Evolutionary conservation across 2,113 vertebrate genomes (phyloP), one percentile per base, ranked within the genome.

Genomic region (Heptranchias perlo): DNA sequence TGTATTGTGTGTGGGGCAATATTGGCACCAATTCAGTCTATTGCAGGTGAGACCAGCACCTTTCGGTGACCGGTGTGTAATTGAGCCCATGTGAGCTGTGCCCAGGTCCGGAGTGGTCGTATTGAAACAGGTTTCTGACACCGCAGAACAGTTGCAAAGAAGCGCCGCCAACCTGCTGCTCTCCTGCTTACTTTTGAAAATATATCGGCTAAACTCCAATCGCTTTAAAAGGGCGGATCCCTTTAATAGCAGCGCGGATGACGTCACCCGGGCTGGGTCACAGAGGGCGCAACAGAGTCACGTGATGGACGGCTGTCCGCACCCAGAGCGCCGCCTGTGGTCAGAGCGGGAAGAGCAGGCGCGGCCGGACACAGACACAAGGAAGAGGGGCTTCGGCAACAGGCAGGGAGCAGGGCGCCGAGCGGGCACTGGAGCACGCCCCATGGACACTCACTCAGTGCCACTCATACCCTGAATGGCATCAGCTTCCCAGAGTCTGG

Each of bases 401-500:
- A 58, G 58, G 58, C 58, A 58, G 58, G 6, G 58, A 54, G 52
- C 6, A 6, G 52, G 2, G 52, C 52, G 6, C 52, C 2, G n/a
- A 78, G 76, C 76, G 14, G 76, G 13, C 13, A 39, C 76, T 39
- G 76, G n/a, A 18, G n/a, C 76, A 21, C 0, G 73, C 47, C 47
- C 52, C 52, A 91, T 91, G 87, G 87, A 52, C 39, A 44, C 18
- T 76, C 25, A 35, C 4, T 28, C 69, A 76, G 2, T 25, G 28
- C 1, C 69, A 25, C 25, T 28, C 49, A 11, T 28, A 69, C 64
- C 44, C 64, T 47, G 44, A 44, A 95, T 95, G 94, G 94, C 94
- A 49, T 13, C 94, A 52, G 65, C 94, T 52, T 95, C 64, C 94
- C 94, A 69, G 10, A 95, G 94, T 52, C 62, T 95, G 94, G 94